These are phyloP conservation scores for Bicyclus anynana DNA, from an alignment of 1,140 invertebrate species.

Conservation along the genomic window DNA sequence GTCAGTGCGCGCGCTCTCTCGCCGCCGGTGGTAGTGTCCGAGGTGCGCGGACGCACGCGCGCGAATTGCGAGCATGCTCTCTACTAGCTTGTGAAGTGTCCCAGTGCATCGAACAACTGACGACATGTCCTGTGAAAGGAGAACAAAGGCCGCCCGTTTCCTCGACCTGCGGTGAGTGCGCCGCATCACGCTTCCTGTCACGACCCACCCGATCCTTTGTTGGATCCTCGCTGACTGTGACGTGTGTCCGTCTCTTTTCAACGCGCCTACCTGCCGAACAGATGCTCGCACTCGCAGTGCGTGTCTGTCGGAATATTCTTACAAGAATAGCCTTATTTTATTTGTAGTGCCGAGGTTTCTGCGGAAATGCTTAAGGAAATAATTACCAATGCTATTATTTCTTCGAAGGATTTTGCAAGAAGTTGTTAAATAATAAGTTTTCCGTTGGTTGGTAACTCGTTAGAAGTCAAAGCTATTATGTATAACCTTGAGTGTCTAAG, in stretches of 20 bases:
- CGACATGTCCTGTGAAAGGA: conserved; percentile 73
- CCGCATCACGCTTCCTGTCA: conserved; percentile 54
- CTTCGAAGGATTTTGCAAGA: conserved; percentile 36
- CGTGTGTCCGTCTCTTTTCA: conserved; percentile 64
- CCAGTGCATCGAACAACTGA: conserved; percentile 46
- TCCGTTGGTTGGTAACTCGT: conserved; percentile 42
- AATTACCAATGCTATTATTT: conserved; percentile 35
- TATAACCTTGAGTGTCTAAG: conserved; percentile 61
- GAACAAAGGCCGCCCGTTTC: conserved; percentile 68
- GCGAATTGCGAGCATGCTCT: conserved; percentile 55
- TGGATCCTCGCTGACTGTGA: conserved; percentile 57
- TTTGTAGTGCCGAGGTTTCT: conserved; percentile 28
- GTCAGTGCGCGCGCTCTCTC: conserved; percentile 73
- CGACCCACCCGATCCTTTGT: conserved; percentile 61
- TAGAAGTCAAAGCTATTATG: conserved; percentile 66
- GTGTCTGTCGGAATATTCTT: conserved; percentile 17
- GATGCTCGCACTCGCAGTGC: conserved; percentile 45
- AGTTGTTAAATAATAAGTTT: conserved; percentile 33
- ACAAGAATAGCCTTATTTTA: conserved; percentile 18
- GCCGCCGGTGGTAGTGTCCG: conserved; percentile 69
- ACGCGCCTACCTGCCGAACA: conserved; percentile 41
- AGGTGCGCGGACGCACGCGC: conserved; percentile 61
- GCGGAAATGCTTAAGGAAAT: conserved; percentile 38
- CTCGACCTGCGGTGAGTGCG: conserved; percentile 73
- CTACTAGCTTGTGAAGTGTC: conserved; percentile 58